Conservation (phyloP, 2,797 vertebrate species). For the Mustela erminea region DNA sequence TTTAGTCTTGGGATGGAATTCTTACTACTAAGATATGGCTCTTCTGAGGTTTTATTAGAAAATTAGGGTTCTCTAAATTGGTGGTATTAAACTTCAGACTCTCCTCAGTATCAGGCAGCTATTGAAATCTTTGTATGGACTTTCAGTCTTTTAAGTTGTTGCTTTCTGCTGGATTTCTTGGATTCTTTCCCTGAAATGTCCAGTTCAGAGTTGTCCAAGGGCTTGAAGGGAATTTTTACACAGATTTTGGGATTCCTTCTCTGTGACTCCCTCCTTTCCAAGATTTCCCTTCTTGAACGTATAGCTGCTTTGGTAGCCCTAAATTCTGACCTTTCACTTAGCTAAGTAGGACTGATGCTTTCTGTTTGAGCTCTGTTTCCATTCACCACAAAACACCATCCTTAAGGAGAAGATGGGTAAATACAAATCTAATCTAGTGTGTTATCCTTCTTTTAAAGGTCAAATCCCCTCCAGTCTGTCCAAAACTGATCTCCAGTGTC, state of each 20-base stretch:
- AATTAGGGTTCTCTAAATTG: background rate
- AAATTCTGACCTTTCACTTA: background rate
- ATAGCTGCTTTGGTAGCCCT: background rate
- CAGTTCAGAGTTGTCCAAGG: background rate
- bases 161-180: background rate
- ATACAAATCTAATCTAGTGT: background rate
- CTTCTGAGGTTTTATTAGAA: background rate
- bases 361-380: background rate
- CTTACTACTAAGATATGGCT: background rate
- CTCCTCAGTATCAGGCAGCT: background rate
- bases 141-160: background rate
- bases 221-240: background rate
- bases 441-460: background rate
- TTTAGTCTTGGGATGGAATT: background rate
- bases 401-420: background rate
- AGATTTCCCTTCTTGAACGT: background rate
- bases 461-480: background rate
- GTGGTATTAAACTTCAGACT: slow-evolving; percentile 3
- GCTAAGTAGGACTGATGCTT: background rate
- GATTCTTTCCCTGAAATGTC: background rate
- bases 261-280: background rate
- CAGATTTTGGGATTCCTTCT: background rate
- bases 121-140: background rate
- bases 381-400: background rate
- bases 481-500: background rate